phyloP scores from a whole-genome alignment of 2,797 vertebrate genomes.

The Mus minutoides region DNA sequence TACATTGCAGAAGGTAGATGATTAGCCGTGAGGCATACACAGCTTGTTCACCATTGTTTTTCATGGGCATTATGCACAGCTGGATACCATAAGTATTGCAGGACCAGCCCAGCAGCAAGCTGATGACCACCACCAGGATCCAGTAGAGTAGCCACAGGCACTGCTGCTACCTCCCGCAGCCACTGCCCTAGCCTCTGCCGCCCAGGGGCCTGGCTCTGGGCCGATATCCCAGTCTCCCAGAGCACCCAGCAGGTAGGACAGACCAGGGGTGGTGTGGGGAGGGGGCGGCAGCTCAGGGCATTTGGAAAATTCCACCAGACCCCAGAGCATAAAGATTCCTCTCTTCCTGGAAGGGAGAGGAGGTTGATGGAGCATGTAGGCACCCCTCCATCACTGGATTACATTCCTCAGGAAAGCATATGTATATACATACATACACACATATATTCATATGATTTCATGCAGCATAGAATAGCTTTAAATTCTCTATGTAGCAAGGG shows the following conservation, averaged over 20 bases:
- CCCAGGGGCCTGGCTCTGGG: too few relatives aligned
- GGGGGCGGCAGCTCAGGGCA: too few relatives aligned
- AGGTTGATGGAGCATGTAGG: too few relatives aligned
- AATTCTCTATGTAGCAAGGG: background rate
- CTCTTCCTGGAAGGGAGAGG: too few relatives aligned
- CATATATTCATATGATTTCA: background rate
- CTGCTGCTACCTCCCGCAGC: constrained; percentile 82
- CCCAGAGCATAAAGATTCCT: too few relatives aligned
- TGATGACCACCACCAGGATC: constrained; percentile 96
- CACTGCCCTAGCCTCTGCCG: too few relatives aligned
- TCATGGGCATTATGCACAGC: constrained; percentile 89
- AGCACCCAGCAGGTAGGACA: too few relatives aligned
- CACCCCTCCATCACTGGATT: too few relatives aligned
- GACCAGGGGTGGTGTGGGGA: too few relatives aligned
- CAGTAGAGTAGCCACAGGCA: constrained; percentile 96
- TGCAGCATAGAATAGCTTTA: background rate
- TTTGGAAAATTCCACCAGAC: too few relatives aligned
- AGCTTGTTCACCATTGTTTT: constrained; percentile 84
- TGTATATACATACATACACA: background rate
- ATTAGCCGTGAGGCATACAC: constrained; percentile 94
- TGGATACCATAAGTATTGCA: constrained; percentile 98
- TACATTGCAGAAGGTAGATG: constrained; percentile 97
- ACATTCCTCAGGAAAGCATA: background rate
- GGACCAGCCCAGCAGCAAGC: constrained; percentile 96
- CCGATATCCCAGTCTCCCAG: too few relatives aligned